phyloP scores from a whole-genome alignment of 2,888 invertebrate genomes.

The Xestia sexstrigata region DNA sequence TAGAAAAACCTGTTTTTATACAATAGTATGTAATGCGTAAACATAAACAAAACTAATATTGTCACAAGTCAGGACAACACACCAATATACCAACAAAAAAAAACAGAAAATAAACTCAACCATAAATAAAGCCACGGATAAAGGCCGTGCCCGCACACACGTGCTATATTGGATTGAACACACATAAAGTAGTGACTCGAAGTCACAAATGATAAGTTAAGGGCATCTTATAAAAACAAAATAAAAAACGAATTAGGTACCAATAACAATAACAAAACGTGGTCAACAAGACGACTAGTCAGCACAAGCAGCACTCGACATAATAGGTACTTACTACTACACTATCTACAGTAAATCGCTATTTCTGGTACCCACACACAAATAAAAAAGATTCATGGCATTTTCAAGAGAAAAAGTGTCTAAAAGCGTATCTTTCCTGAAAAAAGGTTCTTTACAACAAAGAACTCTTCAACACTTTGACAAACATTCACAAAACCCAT shows the following conservation, averaged over 20 bases:
- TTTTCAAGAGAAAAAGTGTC: constrained; percentile 7
- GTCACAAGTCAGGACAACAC: background rate
- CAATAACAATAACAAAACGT: background rate
- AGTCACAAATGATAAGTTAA: background rate
- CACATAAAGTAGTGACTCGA: background rate
- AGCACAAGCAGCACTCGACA: background rate
- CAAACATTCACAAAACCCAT: constrained; percentile 50
- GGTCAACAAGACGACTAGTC: background rate
- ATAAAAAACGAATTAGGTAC: background rate
- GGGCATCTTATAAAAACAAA: background rate
- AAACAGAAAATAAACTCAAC: background rate
- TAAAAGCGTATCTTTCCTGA: constrained; percentile 16
- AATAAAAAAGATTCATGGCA: constrained; percentile 11
- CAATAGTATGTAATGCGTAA: too few species aligned
- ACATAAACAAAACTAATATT: too few species aligned
- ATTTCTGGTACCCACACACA: background rate
- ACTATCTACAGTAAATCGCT: background rate
- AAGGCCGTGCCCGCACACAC: too few species aligned
- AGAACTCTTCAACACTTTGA: constrained; percentile 37
- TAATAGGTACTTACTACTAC: background rate
- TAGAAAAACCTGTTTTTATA: background rate
- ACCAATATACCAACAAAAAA: background rate
- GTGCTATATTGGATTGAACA: too few species aligned
- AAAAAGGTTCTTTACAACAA: constrained; percentile 34
- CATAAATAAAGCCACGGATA: background rate